These are phyloP conservation scores for Motacilla alba DNA, from an alignment of 2,113 vertebrate genomes.

Conservation along the genomic window DNA sequence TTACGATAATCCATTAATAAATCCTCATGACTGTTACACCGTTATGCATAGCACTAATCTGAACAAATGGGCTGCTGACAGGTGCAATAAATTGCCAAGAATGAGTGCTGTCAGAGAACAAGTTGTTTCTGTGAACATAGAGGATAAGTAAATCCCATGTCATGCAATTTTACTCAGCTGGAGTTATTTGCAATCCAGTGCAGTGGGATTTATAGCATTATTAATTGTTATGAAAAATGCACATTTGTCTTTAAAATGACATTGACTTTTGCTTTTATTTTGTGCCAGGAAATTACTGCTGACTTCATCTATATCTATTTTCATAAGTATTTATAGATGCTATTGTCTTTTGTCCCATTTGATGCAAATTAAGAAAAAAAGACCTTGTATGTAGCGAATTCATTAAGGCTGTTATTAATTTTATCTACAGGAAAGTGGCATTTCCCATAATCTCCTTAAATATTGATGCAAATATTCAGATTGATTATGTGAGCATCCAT, in stretches of 20 bases:
- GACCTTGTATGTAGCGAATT: background rate
- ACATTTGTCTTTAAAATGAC: slow-evolving; percentile 69
- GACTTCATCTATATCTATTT: slow-evolving; percentile 14
- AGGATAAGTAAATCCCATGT: slow-evolving; percentile 73
- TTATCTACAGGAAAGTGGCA: background rate
- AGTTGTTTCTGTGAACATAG: slow-evolving; percentile 70
- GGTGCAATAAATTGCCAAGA: slow-evolving; percentile 77
- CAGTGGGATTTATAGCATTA: slow-evolving; percentile 61
- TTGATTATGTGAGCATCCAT: background rate
- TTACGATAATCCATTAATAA: slow-evolving; percentile 76
- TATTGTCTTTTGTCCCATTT: background rate
- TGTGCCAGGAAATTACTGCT: slow-evolving; percentile 3
- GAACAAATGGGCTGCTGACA: slow-evolving; percentile 80
- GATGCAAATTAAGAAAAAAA: background rate
- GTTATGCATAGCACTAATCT: slow-evolving; percentile 76
- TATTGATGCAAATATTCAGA: background rate
- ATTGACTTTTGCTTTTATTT: slow-evolving; percentile 62
- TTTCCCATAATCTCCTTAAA: background rate
- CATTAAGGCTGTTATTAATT: background rate
- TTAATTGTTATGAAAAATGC: slow-evolving; percentile 69
- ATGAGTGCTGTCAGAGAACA: slow-evolving; percentile 75
- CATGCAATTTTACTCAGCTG: slow-evolving; percentile 65
- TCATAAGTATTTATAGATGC: background rate
- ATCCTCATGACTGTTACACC: slow-evolving; percentile 74
- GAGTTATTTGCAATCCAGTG: slow-evolving; percentile 66